Percentiles rank a stretch among this genome's conserved stretches.
These are phyloP conservation scores for Tangara arthus DNA, from an alignment of 2,797 vertebrate genomes.

Conservation along the genomic window DNA sequence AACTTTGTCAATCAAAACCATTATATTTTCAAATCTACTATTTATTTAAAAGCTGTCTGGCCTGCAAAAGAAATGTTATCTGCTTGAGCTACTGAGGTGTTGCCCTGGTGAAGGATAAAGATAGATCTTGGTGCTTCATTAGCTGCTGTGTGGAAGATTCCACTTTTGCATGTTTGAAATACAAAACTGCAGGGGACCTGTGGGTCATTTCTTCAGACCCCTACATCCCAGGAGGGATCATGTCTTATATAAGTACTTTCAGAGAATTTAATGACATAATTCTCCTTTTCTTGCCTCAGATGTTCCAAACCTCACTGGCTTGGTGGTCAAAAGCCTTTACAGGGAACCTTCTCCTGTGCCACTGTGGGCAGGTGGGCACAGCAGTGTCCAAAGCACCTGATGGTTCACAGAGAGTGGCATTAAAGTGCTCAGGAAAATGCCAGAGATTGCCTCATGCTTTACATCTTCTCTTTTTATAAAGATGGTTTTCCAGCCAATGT, in stretches of 20 bases:
- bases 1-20: not conserved
- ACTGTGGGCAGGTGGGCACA: fast-evolving
- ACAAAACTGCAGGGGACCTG: not conserved
- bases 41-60: not conserved
- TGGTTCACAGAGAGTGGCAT: fast-evolving
- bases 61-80: not conserved
- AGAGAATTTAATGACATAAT: not conserved
- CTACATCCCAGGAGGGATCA: not conserved
- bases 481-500: not conserved
- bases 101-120: not conserved
- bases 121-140: not conserved
- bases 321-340: not conserved
- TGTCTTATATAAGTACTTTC: not conserved
- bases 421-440: not conserved
- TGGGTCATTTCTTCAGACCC: not conserved
- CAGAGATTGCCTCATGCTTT: not conserved
- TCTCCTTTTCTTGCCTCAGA: not conserved
- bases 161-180: fast-evolving
- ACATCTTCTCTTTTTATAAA: not conserved
- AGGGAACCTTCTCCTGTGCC: not conserved
- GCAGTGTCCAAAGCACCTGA: not conserved
- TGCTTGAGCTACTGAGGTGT: not conserved
- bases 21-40: not conserved
- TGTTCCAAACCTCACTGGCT: not conserved
- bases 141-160: not conserved